These are phyloP conservation scores for Rhinopomastus cyanomelas DNA, from an alignment of 2,113 vertebrate genomes.

Conservation along the genomic window DNA sequence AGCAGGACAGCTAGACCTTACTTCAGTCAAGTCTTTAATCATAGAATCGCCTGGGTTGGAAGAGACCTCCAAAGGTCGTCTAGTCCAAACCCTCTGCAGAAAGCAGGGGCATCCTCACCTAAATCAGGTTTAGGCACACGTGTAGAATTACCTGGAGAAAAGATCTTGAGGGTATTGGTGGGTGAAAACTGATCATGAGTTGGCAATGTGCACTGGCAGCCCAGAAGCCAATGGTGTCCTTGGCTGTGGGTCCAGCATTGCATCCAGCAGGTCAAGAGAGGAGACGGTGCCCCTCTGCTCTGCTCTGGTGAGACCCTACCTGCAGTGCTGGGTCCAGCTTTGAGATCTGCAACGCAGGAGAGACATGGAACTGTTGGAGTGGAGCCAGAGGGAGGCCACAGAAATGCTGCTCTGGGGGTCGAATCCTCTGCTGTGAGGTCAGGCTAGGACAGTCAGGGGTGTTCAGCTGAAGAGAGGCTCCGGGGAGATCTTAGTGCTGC, in stretches of 20 bases:
- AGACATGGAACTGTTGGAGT: no score
- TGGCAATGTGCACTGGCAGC: neutral
- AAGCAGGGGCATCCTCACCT: no score
- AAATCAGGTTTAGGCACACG: no score
- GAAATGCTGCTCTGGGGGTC: no score
- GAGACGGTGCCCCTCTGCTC: neutral
- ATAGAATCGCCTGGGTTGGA: no score
- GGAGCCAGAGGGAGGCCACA: no score
- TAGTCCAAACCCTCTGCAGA: no score
- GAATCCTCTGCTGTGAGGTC: no score
- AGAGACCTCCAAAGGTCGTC: no score
- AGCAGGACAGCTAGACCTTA: neutral
- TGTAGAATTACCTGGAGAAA: neutral
- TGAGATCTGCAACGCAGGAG: neutral
- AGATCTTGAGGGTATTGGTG: neutral
- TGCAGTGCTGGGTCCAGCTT: neutral
- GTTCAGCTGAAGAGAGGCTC: neutral
- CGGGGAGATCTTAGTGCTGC: no score
- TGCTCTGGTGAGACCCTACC: no score
- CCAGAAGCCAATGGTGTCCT: neutral
- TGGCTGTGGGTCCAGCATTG: neutral
- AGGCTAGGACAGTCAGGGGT: no score
- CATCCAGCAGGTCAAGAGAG: neutral
- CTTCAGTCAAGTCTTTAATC: neutral
- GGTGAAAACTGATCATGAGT: neutral